Evolutionary conservation across 2,113 vertebrate species (phyloP), one percentile per base, ranked within the genome.

Genomic region (Maylandia zebra): DNA sequence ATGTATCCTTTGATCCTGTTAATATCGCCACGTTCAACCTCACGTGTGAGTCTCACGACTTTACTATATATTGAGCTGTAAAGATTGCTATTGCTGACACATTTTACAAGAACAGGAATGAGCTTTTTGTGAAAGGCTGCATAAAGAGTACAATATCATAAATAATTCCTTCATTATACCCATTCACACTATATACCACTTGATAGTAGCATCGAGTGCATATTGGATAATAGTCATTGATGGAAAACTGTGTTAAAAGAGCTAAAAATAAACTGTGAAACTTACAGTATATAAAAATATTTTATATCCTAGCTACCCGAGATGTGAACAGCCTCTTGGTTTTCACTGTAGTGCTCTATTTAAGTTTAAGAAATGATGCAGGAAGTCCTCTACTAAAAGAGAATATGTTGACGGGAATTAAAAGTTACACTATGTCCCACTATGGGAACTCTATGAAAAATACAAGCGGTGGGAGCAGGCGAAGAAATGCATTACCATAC

Each of bases 341-440:
- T 71, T 71, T 61, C 53, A 36, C 45, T 43, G 16, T n/a, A 34
- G 19, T 22, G 83, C 3, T 24, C 34, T 61, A 9, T 82, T 86
- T 32, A 66, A 57, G 27, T 64, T 6, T 22, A n/a, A 57, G 61
- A 10, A 10, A 22, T 38, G 43, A 87, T 82, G 74, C 19, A 61
- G 76, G 43, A 22, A 80, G 84, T 52, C 76, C 86, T 89, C 56
- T 82, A 24, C 69, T 66, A 50, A 64, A 22, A 24, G 82, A 30
- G 57, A 81, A 86, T 30, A 81, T 45, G 56, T 83, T 92, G 74
- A 88, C 7, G 3, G 48, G 56, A 76, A 93, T 87, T 90, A 85
- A 90, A 88, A 90, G 69, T 84, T 85, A 52, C 84, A 86, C 61
- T 36, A 2, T 24, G 52, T 90, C 88, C 88, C 80, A 27, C 61